These are phyloP conservation scores for Pampusana beccarii DNA, from an alignment of 2,113 vertebrate species.

Conservation along the genomic window DNA sequence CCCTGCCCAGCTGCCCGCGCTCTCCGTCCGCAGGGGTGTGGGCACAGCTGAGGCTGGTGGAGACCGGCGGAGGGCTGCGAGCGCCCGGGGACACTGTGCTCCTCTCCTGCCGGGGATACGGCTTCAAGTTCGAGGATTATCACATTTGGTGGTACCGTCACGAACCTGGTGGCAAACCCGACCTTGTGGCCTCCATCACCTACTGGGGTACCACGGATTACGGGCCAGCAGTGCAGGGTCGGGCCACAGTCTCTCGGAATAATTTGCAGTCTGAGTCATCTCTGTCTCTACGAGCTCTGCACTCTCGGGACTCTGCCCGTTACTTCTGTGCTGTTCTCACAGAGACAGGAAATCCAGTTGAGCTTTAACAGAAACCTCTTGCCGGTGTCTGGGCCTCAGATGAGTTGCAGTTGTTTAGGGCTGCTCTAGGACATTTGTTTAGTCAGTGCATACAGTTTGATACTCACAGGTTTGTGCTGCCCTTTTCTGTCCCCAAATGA, in stretches of 20 bases:
- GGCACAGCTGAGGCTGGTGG: neutral
- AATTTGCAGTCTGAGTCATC: accelerated
- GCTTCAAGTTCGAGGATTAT: accelerated
- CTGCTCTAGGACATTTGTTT: neutral
- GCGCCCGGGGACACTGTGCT: accelerated
- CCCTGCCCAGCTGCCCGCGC: too few relatives aligned
- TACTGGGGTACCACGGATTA: too few relatives aligned
- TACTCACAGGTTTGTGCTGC: neutral
- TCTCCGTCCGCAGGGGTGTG: neutral
- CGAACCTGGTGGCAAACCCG: accelerated
- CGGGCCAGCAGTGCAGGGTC: neutral
- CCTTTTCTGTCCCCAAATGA: neutral
- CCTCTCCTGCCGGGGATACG: neutral
- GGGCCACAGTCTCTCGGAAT: neutral
- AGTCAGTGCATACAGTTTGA: neutral
- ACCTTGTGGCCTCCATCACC: neutral
- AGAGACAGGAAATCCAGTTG: neutral
- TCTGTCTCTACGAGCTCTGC: neutral
- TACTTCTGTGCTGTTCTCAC: neutral
- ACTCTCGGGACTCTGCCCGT: accelerated
- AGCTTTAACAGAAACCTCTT: neutral
- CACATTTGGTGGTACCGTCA: accelerated
- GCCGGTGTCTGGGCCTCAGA: accelerated
- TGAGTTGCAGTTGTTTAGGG: neutral
- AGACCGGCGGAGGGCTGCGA: neutral